Base-by-base conservation (phyloP, 2,888 invertebrate species). In the Malthinus flaveolus region DNA sequence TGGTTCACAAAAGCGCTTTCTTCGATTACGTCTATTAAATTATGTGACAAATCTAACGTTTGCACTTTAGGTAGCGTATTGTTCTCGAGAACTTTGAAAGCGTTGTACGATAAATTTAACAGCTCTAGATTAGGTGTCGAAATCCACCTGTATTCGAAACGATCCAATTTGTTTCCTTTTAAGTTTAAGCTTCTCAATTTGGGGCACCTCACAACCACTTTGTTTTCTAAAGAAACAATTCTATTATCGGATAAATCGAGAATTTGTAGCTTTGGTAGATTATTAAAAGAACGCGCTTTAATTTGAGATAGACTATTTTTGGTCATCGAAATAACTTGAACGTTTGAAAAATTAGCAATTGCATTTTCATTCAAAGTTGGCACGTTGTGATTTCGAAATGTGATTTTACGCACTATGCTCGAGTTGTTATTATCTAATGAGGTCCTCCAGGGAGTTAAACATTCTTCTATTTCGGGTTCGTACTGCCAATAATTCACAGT, bases 271-370 rank as follows among this genome's bases (percentile, higher is more conserved):
- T 49, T 8, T 0, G 23, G 31, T 32, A 56, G 32, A 10, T 50
- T 56, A 11, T 36, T 44, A 34, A 56, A 50, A 37, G 56, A 49
- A 9, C 11, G 32, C 10, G 15, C 33, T 50, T 56, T 46, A 11
- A 56, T 33, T 57, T 12, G 53, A 47, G 44, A 49, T 45, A 55
- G 54, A 58, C 46, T 52, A 42, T 57, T 49, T 9, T 32, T 23
- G 7, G 42, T 23, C 32, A 56, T 15, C n/a, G 39, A 11, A 9
- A 56, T 44, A 12, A 32, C 8, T 5, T 12, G 8, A 9, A 56
- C n/a, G n/a, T 45, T 42, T 32, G 32, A 4, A 36, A 56, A 56
- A 7, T 46, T 35, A 0, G 49, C 10, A 35, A 50, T 32, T 9
- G 33, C 32, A 10, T 35, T 32, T 50, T 33, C 8, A 8, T 56